Percentiles rank a stretch among this genome's conserved stretches.
Conservation (phyloP, 2,797 vertebrate species). For the Stomatorhinus walkeri region DNA sequence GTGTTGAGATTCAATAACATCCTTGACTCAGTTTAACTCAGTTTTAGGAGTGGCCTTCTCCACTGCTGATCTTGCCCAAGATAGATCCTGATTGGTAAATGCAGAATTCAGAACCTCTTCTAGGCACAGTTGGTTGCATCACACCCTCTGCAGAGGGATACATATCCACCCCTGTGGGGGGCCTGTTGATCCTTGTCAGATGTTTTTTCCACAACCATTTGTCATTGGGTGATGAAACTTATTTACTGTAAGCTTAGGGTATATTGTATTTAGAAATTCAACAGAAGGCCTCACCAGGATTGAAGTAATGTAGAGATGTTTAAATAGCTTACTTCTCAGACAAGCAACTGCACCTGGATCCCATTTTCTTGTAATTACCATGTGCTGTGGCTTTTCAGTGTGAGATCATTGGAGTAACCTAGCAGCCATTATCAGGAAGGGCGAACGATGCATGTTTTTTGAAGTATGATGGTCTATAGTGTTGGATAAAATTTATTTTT, state of each 20-base stretch:
- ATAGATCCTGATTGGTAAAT: background rate
- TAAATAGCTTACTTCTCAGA: slow-evolving; percentile 16
- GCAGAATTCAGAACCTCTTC: background rate
- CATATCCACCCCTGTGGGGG: background rate
- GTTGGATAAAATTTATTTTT: background rate
- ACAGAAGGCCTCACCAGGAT: background rate
- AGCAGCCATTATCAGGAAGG: background rate
- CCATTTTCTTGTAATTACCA: slow-evolving; percentile 20
- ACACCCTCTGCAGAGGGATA: background rate
- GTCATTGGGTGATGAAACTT: background rate
- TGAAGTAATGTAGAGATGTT: slow-evolving; percentile 12
- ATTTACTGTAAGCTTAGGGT: background rate
- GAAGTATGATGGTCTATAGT: background rate
- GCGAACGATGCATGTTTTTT: background rate
- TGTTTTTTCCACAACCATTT: background rate
- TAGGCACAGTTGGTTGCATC: background rate
- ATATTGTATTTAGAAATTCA: background rate
- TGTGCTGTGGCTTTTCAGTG: slow-evolving; percentile 14
- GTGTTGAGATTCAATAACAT: background rate
- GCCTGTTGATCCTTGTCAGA: slow-evolving; percentile 1
- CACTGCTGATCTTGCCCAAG: background rate
- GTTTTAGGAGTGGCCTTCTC: background rate
- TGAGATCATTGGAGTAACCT: background rate
- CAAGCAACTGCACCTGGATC: slow-evolving; percentile 22
- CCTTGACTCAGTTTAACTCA: background rate